Percentiles rank a stretch among this genome's conserved stretches.
Conservation (phyloP, 1,140 invertebrate genomes). For the Drosophila sucinea region DNA sequence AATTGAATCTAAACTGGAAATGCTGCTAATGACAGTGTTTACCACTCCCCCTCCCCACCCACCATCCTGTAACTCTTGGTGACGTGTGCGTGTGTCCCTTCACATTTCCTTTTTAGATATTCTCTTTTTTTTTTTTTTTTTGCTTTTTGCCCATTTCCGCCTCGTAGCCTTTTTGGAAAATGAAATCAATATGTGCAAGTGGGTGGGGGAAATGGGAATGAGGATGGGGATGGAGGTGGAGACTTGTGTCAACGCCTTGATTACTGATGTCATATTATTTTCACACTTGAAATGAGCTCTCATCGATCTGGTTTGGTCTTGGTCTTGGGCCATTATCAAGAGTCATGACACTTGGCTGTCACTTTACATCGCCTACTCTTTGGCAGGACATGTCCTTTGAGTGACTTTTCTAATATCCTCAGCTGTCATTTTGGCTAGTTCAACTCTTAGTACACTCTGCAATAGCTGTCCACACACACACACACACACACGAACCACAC, state of each 20-base stretch:
- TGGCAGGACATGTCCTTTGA: constrained; percentile 34
- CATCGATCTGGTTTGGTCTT: constrained; percentile 24
- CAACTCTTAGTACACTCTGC: constrained; percentile 3
- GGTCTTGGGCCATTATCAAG: constrained; percentile 48
- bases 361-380: constrained; percentile 49
- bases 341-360: constrained; percentile 60
- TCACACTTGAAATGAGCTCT: constrained; percentile 69
- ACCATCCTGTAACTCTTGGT: not conserved
- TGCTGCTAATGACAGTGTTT: constrained; percentile 5
- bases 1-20: constrained; percentile 1
- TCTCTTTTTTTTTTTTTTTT: not conserved
- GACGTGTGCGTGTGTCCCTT: constrained; percentile 8
- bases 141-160: constrained; percentile 7
- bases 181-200: constrained; percentile 67
- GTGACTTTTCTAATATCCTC: constrained; percentile 62
- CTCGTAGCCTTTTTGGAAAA: constrained; percentile 35
- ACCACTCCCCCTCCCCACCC: not conserved
- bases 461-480: not conserved
- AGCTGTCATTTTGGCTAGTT: constrained; percentile 20
- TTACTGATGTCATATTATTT: constrained; percentile 79
- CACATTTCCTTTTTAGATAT: constrained; percentile 13
- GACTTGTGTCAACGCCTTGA: constrained; percentile 53
- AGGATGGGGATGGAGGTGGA: not conserved
- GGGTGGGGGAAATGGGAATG: not conserved
- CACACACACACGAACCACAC: not conserved